Evolutionary conservation across 2,113 vertebrate genomes (phyloP).

Genomic region (Blennius ocellaris): DNA sequence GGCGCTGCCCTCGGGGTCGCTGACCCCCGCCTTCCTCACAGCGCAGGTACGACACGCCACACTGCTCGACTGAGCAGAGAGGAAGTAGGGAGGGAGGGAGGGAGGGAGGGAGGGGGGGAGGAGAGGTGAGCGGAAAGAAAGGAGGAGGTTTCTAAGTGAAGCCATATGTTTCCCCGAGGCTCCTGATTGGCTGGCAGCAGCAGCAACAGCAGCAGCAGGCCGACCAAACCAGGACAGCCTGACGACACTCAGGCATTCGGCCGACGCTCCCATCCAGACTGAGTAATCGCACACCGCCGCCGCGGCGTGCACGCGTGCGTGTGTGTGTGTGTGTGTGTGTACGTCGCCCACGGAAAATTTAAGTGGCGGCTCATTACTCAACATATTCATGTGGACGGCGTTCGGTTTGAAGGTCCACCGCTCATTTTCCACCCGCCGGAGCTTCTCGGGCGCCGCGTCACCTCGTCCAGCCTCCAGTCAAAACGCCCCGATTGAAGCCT

Average conservation of each 20-base stretch:
- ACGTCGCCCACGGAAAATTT: conserved; percentile 22
- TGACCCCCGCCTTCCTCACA: conserved; percentile 93
- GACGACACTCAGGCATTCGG: conserved; percentile 40
- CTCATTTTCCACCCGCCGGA: not conserved
- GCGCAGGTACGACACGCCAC: conserved; percentile 85
- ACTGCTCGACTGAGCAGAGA: not conserved
- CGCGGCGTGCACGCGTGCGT: no score
- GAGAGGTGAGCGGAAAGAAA: conserved; percentile 67
- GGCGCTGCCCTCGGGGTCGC: conserved; percentile 91
- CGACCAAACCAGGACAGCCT: conserved; percentile 60
- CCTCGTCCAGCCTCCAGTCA: no score
- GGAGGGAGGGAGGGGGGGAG: conserved; percentile 54
- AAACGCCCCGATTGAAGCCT: no score
- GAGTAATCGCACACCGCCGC: conserved; percentile 38
- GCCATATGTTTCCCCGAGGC: conserved; percentile 79
- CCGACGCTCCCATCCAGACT: conserved; percentile 28
- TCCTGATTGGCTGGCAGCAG: conserved; percentile 64
- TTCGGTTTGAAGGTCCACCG: not conserved
- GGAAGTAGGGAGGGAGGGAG: not conserved
- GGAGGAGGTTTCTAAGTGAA: conserved; percentile 79
- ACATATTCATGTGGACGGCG: not conserved
- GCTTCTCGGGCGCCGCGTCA: not conserved
- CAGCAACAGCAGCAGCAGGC: conserved; percentile 50
- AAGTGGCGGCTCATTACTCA: conserved; percentile 12
- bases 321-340: no score